Conservation (phyloP, 2,797 vertebrate genomes). For the Dendrocincla fuliginosa region DNA sequence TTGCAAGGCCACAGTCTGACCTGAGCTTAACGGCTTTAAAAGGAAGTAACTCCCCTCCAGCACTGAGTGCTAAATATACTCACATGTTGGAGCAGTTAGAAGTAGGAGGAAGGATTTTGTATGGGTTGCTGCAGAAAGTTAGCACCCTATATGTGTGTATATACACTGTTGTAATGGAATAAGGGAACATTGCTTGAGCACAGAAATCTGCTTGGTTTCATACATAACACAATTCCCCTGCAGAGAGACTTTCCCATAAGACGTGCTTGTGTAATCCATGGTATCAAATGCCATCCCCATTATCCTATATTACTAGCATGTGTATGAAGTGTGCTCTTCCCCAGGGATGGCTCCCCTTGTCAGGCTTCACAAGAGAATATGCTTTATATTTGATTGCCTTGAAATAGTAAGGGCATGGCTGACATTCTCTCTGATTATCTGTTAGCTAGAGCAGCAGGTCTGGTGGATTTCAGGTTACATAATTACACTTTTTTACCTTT, state of each 20-base stretch:
- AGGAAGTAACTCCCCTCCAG: background rate
- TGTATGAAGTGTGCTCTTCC: background rate
- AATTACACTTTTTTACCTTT: constrained; percentile 56
- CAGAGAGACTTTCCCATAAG: background rate
- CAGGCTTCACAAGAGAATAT: background rate
- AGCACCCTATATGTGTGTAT: background rate
- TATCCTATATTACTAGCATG: background rate
- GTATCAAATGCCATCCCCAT: background rate
- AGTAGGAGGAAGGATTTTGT: background rate
- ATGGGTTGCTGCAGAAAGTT: background rate
- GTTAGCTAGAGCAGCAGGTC: constrained; percentile 5
- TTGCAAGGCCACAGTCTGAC: background rate
- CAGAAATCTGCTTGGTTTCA: background rate
- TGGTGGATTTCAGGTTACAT: constrained; percentile 47
- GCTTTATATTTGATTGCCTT: background rate
- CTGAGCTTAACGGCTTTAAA: background rate
- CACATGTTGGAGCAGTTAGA: background rate
- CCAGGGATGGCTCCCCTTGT: background rate
- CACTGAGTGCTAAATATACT: background rate
- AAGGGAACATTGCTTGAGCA: background rate
- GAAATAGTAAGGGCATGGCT: background rate
- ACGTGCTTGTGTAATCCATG: background rate
- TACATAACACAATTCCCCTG: background rate
- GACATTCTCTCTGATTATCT: background rate
- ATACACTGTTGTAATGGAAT: background rate